Base-by-base conservation (phyloP, 2,113 vertebrate species). In the Urocitellus parryii region DNA sequence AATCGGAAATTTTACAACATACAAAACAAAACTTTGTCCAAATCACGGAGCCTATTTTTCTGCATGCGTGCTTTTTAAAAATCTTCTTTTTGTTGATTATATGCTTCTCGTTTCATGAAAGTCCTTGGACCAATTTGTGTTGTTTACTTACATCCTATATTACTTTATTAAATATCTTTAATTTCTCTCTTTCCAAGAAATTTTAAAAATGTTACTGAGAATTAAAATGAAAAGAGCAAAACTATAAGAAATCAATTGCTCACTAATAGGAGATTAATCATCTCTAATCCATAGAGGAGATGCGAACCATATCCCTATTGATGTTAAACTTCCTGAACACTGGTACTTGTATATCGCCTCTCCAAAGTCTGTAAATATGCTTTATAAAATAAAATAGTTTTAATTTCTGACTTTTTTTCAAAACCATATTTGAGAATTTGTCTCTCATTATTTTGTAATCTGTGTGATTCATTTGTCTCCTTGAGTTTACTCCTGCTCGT, bases 371-470 rank as follows among this genome's bases (percentile, higher is more conserved):
- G 2, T 67, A 53, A 94, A 80, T 61, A 24, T 92, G 12, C 0
- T 13, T 8, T 89, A 70, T 48, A 92, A 42, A 1, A 16, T 83
- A 45, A 58, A 67, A 5, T 76, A 7, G 88, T 78, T 34, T 80
- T 87, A 84, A 70, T 74, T 90, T 63, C 11, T 84, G 13, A 61
- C 0, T 32, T 17, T 68, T 82, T 81, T 67, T 63, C 22, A 32
- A 37, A 37, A 67, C 34, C 1, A 5, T 65, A 22, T 27, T 39
- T 94, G 56, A 11, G 0, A 34, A 68, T 67, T 82, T 67, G 2
- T 58, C 37, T 85, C 4, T 80, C 68, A 84, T 27, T 88, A 51
- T 87, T 93, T 97, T 77, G 58, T 72, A 79, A 92, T 84, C 29
- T 70, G 9, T 70, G 37, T 87, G 12, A 77, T 14, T 86, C 25